These are phyloP conservation scores for Troilus luridus DNA, from an alignment of 2,888 invertebrate species.

Conservation along the genomic window DNA sequence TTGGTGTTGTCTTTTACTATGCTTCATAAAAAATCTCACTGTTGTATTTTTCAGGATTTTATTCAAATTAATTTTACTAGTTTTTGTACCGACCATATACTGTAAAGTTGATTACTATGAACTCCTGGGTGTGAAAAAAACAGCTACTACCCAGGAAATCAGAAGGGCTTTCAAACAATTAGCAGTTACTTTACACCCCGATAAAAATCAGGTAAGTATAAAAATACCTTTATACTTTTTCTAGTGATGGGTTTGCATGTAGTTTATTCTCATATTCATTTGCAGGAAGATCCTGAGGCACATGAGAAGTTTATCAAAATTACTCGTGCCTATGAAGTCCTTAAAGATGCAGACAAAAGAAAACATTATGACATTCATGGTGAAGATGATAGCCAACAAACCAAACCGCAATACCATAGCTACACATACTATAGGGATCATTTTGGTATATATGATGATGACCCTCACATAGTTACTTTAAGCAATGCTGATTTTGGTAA, in stretches of 20 bases:
- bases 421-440: conserved; percentile 85
- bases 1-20: not conserved
- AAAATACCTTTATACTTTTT: not conserved
- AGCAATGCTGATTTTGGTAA: conserved; percentile 83
- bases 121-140: conserved; percentile 77
- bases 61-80: conserved; percentile 45
- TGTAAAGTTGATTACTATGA: conserved; percentile 75
- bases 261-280: conserved; percentile 51
- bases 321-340: conserved; percentile 87
- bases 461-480: conserved; percentile 84
- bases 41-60: conserved; percentile 37
- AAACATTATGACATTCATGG: conserved; percentile 86
- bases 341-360: conserved; percentile 85
- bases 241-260: not conserved
- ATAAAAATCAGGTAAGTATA: conserved; percentile 76
- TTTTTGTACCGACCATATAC: conserved; percentile 47
- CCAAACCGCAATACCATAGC: conserved; percentile 80
- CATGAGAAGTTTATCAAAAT: conserved; percentile 84
- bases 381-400: conserved; percentile 75
- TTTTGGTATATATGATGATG: conserved; percentile 90
- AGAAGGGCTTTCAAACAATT: conserved; percentile 84
- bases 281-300: conserved; percentile 80
- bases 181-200: conserved; percentile 82
- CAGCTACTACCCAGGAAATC: conserved; percentile 80
- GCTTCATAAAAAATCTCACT: not conserved